phyloP scores from a whole-genome alignment of 2,113 vertebrate genomes.

The Pantherophis guttatus region DNA sequence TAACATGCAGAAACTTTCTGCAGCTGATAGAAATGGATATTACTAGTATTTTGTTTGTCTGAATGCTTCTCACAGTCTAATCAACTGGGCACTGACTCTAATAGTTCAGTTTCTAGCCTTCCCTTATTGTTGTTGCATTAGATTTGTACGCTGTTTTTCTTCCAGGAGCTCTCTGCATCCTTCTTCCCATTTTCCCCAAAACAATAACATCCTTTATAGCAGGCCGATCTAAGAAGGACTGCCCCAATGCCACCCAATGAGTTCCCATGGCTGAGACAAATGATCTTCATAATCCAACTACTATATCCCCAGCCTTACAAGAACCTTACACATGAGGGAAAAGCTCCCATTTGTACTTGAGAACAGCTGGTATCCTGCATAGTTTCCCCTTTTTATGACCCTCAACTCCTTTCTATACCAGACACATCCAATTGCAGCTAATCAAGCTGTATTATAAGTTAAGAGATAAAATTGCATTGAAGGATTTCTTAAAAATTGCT shows the following conservation, averaged over 20 bases:
- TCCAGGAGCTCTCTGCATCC: not conserved
- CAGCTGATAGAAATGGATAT: not conserved
- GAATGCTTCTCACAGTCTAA: not conserved
- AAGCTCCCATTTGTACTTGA: not conserved
- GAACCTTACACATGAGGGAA: not conserved
- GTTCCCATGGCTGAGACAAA: not conserved
- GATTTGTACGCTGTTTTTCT: not conserved
- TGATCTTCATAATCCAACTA: not conserved
- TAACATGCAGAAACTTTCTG: not conserved
- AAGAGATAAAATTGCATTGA: slow-evolving; percentile 43
- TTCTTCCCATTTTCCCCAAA: not conserved
- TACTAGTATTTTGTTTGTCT: not conserved
- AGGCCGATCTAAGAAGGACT: not conserved
- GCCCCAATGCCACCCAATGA: not conserved
- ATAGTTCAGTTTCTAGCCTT: not conserved
- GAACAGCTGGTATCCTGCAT: not conserved
- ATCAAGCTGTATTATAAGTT: slow-evolving; percentile 22
- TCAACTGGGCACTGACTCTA: not conserved
- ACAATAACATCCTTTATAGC: not conserved
- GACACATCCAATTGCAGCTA: slow-evolving; percentile 14
- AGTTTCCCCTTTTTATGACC: not conserved
- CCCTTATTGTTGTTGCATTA: not conserved
- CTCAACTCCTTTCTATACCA: not conserved
- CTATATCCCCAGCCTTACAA: not conserved
- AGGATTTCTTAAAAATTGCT: slow-evolving; percentile 16